Evolutionary conservation across 2,113 vertebrate genomes (phyloP).

Genomic region (Cinclus cinclus): DNA sequence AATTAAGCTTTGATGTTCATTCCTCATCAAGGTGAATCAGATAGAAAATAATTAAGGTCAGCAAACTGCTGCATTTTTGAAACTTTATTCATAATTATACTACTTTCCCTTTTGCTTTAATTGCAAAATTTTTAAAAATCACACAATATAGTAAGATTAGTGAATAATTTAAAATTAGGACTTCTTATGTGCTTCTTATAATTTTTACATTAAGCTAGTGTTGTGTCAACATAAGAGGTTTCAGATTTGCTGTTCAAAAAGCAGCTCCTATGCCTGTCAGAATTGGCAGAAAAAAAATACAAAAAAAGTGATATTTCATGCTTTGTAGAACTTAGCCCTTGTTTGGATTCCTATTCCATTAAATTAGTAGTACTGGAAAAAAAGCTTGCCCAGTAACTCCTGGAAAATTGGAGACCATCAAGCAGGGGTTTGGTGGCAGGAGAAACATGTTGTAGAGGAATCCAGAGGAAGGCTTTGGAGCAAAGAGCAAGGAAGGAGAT

Average conservation of each 20-base stretch:
- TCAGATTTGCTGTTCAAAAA: not conserved
- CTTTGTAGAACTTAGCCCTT: not conserved
- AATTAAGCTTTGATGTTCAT: not conserved
- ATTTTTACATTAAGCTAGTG: not conserved
- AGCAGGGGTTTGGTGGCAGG: not conserved
- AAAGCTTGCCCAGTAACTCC: not conserved
- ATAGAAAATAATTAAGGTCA: not conserved
- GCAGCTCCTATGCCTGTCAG: not conserved
- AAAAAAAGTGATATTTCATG: not conserved
- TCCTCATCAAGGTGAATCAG: not conserved
- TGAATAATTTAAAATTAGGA: not conserved
- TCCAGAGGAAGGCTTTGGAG: not conserved
- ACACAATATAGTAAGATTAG: not conserved
- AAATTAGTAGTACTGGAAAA: not conserved
- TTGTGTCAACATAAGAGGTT: not conserved
- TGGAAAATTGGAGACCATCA: not conserved
- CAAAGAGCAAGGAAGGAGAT: not conserved
- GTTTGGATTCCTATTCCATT: not conserved
- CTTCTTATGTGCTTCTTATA: not conserved
- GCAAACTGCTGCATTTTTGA: not conserved
- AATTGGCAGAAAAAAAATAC: not conserved
- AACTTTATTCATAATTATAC: not conserved
- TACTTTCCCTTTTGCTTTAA: not conserved
- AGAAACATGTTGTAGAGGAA: not conserved
- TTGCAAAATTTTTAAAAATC: not conserved